Evolutionary conservation across 2,113 vertebrate species (phyloP), one percentile per base, ranked within the genome.

Genomic region (Pholis gunnellus): DNA sequence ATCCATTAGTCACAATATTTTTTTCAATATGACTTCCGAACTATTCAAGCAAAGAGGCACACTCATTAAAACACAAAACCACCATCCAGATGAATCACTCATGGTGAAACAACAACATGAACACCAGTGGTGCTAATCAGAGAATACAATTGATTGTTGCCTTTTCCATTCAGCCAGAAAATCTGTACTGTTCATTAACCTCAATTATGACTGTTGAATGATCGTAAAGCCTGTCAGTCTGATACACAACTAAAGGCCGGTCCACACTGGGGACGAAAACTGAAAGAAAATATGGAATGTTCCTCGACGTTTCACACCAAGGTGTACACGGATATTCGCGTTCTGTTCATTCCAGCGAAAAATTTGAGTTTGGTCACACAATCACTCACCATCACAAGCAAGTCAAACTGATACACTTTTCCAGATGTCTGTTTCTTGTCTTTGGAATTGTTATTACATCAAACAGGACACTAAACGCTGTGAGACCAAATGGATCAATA

Each of bases 71-170:
- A 42, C 34, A 15, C 10, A n/a, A 65, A 65, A 38, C 9, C 61
- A 40, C 14, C 4, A n/a, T 63, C 60, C 56, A 14, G 7, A 27
- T 59, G 29, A 27, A 15, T 59, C 13, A 2, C 56, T 59, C 25
- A 29, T 59, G 56, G 56, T 25, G 56, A 61, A n/a, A 71, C 50
- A 44, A 72, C 52, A 72, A 44, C 70, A 59, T 72, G 36, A 72
- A 59, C 52, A 46, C 11, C 11, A 8, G 40, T 61, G 56, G 44
- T 5, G 5, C n/a, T 59, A 27, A 72, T 59, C 15, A 59, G 9
- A 46, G 56, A 34, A 31, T n/a, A 46, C 14, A 60, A 61, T n/a
- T 7, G 44, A 14, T 13, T 18, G 20, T 13, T 64, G 9, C 20
- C 14, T 75, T 50, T 52, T 64, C 31, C 11, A 52, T 46, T 22